Conservation (phyloP, 1,140 invertebrate genomes). For the Dreissena polymorpha region DNA sequence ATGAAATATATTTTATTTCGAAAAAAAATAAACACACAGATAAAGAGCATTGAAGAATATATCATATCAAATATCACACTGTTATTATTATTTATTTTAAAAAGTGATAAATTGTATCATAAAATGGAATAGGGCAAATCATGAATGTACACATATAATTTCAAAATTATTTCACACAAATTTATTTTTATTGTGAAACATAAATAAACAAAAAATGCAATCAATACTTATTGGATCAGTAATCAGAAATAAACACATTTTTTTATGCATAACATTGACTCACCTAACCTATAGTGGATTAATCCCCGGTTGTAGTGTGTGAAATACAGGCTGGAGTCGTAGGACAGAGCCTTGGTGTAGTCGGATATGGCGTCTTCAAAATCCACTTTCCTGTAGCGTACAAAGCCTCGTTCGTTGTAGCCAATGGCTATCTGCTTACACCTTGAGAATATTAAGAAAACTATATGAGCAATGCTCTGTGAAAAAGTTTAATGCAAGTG, state of each 20-base stretch:
- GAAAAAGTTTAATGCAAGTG: not conserved
- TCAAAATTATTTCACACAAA: too few species aligned
- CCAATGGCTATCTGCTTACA: conserved; percentile 67
- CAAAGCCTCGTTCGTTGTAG: conserved; percentile 77
- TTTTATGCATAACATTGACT: not conserved
- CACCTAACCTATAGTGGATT: conserved; percentile 76
- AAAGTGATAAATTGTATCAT: too few species aligned
- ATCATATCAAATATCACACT: too few species aligned
- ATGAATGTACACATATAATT: too few species aligned
- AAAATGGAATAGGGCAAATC: too few species aligned
- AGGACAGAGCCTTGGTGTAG: conserved; percentile 73
- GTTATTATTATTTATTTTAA: too few species aligned
- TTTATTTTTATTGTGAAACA: too few species aligned
- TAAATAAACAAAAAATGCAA: too few species aligned
- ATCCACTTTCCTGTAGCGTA: conserved; percentile 77
- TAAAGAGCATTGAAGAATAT: too few species aligned
- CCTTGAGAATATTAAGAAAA: conserved; percentile 29
- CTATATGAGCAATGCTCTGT: not conserved
- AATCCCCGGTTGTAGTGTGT: conserved; percentile 78
- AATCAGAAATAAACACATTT: not conserved
- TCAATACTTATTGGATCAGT: not conserved
- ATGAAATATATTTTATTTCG: too few species aligned
- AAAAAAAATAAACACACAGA: too few species aligned
- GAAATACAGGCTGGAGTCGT: conserved; percentile 68
- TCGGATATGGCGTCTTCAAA: conserved; percentile 78